These are phyloP conservation scores for Troglohyphantes excavatus DNA, from an alignment of 2,888 invertebrate species.

Conservation along the genomic window DNA sequence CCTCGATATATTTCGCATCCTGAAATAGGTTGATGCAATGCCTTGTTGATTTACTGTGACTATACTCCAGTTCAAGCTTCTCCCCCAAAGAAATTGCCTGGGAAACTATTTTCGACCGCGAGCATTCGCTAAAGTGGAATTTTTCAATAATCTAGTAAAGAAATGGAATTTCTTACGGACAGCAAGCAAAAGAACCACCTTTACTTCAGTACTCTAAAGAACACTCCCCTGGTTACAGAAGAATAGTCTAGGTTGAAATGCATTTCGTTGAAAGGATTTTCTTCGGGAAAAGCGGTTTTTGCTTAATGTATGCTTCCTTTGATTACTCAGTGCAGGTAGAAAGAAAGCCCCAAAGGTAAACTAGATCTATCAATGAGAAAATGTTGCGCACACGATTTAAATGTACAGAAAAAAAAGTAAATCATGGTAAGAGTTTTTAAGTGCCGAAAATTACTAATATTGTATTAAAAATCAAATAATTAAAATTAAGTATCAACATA, in stretches of 20 bases:
- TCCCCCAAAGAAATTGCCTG: not conserved
- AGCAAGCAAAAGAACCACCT: slow-evolving; percentile 23
- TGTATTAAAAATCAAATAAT: no score
- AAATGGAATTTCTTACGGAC: slow-evolving; percentile 37
- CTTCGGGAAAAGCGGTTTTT: slow-evolving; percentile 16
- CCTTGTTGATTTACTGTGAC: slow-evolving; percentile 3
- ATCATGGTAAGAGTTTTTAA: no score
- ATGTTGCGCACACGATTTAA: no score
- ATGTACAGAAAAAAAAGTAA: no score
- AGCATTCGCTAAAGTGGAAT: not conserved
- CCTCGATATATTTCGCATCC: no score
- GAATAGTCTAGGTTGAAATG: slow-evolving; percentile 23
- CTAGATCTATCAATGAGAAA: no score
- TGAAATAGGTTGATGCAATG: not conserved
- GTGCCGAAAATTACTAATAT: no score
- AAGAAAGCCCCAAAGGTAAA: not conserved
- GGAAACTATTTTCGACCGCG: slow-evolving; percentile 20
- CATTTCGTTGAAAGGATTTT: slow-evolving; percentile 28
- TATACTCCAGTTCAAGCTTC: not conserved
- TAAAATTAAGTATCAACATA: no score
- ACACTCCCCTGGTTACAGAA: slow-evolving; percentile 18
- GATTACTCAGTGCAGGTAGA: slow-evolving; percentile 19
- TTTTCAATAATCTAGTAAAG: slow-evolving; percentile 35
- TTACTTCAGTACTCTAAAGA: slow-evolving; percentile 7
- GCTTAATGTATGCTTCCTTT: slow-evolving; percentile 41